Evolutionary conservation across 2,888 invertebrate species (phyloP), one percentile per base, ranked within the genome.

Genomic region (Poecilus cupreus): DNA sequence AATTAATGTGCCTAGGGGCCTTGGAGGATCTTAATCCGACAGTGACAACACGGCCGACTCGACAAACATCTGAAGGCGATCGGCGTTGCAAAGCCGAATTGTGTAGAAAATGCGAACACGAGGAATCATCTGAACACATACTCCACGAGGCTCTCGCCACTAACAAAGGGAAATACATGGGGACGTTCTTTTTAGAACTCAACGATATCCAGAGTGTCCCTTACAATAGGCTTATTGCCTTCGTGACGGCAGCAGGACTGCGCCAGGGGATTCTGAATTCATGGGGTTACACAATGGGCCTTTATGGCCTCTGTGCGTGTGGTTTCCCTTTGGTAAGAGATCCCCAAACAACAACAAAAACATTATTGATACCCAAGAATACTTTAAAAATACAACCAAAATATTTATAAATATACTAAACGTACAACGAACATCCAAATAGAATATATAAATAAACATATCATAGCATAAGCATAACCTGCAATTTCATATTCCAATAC

Each of bases 221-320:
- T 60, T 60, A 60, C 60, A 60, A 60, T 60, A 60, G 60, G 60
- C 60, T 60, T 60, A 60, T 60, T 60, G 60, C 60, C 60, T 60
- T 60, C 60, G 13, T 60, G 60, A 60, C 26, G 60, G 26, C 26
- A 60, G 60, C 60, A 54, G 54, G 22, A 54, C 54, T 54, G 22
- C 18, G 22, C 54, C 22, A 60, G 26, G 60, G 60, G 60, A 60
- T 60, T 22, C 24, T 60, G 10, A 60, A 26, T 20, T 54, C 54
- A 54, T 11, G 20, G 10, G 54, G 11, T 22, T 60, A 3, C 60
- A 60, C 54, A 54, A 54, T 54, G 20, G 54, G 20, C 54, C 20
- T 43, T 43, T 13, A 43, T 43, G 43, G 43, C 43, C 10, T 43
- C 13, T 43, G 43, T 43, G 8, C 60, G 22, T 49, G 22, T 51